Evolutionary conservation across 2,113 vertebrate genomes (phyloP), one percentile per base, ranked within the genome.

Genomic region (Proteles cristata): DNA sequence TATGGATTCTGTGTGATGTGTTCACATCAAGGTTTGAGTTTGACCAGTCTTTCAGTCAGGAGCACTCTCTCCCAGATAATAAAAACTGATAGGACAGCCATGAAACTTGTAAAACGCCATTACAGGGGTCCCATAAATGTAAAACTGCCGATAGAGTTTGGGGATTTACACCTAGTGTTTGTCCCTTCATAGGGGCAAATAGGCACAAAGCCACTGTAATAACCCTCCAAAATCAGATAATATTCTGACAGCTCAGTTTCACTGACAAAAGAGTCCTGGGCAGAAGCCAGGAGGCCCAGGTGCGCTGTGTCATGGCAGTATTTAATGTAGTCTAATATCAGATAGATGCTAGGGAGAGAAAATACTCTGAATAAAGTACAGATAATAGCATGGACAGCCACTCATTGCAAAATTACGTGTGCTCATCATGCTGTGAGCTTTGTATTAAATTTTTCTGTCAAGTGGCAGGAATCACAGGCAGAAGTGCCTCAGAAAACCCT

Each of bases 381-480:
- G 99, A 99, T 99, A 99, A 99, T 98, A 98, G 98, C 98, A 98
- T 0, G 98, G 99, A 99, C 98, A 99, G 98, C 98, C 98, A 99
- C 99, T 99, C 98, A 98, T 98, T 98, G 98, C 98, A 98, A 99
- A 99, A 99, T 99, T 99, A 99, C 99, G 99, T 98, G 98, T 98
- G 99, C 98, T 99, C 98, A 98, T 98, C 97, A 96, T 95, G 98
- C 98, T 99, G 99, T 98, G 98, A 99, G 99, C 99, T 99, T 99
- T 99, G 99, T 99, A 99, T 99, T 99, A 99, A 99, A 99, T 99
- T 99, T 99, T 99, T 99, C 98, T 97, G 98, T 99, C 99, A 99
- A 99, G 99, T 99, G 99, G 98, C 98, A 99, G 98, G 98, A 98
- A 98, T 98, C 98, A 97, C 26, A 90, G 91, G 94, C 98, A 98